Percentiles rank a stretch among this genome's conserved stretches.
phyloP scores from a whole-genome alignment of 2,888 invertebrate species.

The Lasioglossum calceatum region DNA sequence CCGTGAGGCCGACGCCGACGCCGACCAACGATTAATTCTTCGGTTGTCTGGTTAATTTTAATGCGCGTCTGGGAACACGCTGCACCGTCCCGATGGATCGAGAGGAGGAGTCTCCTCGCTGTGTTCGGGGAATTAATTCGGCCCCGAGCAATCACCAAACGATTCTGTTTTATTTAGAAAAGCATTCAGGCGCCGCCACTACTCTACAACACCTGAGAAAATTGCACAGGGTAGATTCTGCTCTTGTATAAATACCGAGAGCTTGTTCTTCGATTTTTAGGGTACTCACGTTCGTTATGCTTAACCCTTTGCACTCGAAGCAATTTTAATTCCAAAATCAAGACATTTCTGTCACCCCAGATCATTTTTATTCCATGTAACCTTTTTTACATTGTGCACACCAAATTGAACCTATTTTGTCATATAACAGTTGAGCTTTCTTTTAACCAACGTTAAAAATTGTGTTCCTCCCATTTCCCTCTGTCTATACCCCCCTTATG shows the following conservation, averaged over 20 bases:
- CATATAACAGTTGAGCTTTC: too few species aligned
- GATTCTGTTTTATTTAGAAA: not conserved
- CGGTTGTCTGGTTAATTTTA: slow-evolving; percentile 46
- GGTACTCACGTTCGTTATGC: not conserved
- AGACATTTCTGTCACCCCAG: too few species aligned
- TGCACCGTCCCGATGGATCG: slow-evolving; percentile 22
- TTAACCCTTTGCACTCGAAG: too few species aligned
- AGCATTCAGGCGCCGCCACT: not conserved
- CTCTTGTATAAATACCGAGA: not conserved
- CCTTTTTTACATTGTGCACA: too few species aligned
- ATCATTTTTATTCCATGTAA: too few species aligned
- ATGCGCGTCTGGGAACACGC: slow-evolving; percentile 17
- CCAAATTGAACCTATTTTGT: too few species aligned
- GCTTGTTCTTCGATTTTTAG: not conserved
- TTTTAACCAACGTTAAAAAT: too few species aligned
- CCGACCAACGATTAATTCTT: slow-evolving; percentile 42
- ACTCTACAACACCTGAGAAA: not conserved
- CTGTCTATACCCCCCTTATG: too few species aligned
- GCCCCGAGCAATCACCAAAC: not conserved
- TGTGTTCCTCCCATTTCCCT: too few species aligned
- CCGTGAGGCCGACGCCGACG: slow-evolving; percentile 3
- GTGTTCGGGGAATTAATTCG: not conserved
- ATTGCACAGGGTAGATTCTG: not conserved
- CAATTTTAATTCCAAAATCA: too few species aligned
- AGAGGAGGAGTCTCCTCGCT: not conserved